Evolutionary conservation across 2,888 invertebrate species (phyloP).

Genomic region (Troglohyphantes excavatus): DNA sequence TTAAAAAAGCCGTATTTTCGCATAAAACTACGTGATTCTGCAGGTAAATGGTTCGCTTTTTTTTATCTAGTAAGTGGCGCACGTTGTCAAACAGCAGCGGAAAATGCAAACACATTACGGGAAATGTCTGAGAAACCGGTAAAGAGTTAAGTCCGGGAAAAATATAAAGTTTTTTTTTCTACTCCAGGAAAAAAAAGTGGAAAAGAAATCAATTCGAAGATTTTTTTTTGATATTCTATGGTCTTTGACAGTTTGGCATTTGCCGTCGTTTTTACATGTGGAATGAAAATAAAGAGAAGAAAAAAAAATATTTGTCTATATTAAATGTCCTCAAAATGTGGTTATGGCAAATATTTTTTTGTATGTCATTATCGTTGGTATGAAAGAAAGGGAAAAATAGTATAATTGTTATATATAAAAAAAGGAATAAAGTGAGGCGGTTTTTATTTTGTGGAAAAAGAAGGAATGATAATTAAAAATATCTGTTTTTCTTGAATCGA

Average conservation of each 20-base stretch:
- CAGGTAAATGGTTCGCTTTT: conserved; percentile 48
- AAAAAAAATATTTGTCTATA: not conserved
- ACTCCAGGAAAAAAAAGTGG: not conserved
- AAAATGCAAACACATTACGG: conserved; percentile 62
- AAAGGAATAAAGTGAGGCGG: no score
- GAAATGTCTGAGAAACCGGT: conserved; percentile 30
- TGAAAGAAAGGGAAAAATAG: no score
- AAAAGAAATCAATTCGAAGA: conserved; percentile 37
- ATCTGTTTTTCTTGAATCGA: no score
- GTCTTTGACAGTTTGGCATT: conserved; percentile 14
- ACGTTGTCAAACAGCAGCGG: conserved; percentile 60
- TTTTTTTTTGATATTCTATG: not conserved
- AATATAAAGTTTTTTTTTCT: conserved; percentile 25
- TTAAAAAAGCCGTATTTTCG: conserved; percentile 62
- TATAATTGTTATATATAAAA: no score
- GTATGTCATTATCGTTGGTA: not conserved
- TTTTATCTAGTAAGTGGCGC: conserved; percentile 61
- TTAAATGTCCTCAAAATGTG: conserved; percentile 25
- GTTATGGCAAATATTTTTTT: not conserved
- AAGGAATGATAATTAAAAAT: no score
- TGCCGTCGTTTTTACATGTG: not conserved
- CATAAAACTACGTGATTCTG: conserved; percentile 71
- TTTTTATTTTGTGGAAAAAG: no score
- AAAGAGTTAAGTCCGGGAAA: not conserved
- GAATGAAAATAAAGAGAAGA: not conserved